phyloP scores from a whole-genome alignment of 2,888 invertebrate species.

The Cerastis rubricosa region DNA sequence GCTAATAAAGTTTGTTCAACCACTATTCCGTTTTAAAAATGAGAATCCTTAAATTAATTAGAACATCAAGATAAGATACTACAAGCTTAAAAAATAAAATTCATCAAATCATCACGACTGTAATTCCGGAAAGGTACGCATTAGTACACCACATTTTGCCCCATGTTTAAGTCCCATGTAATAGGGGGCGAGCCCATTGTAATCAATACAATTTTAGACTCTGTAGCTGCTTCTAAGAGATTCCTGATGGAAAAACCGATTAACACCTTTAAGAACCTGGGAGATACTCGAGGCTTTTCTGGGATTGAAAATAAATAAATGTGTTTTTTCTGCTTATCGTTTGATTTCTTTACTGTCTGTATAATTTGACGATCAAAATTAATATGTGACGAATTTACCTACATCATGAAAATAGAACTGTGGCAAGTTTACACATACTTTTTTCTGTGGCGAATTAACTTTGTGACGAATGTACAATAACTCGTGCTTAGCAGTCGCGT shows the following conservation, averaged over 20 bases:
- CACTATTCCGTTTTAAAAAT: background rate
- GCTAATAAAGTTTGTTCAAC: background rate
- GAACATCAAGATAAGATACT: background rate
- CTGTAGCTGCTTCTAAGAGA: background rate
- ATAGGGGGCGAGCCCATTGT: background rate
- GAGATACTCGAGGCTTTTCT: background rate
- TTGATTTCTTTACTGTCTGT: too few relatives aligned
- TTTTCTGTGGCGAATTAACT: too few relatives aligned
- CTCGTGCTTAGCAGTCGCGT: background rate
- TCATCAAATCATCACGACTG: background rate
- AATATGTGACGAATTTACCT: too few relatives aligned
- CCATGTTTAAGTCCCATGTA: too few relatives aligned
- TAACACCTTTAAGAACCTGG: background rate
- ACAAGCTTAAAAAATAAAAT: constrained; percentile 14
- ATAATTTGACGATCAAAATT: too few relatives aligned
- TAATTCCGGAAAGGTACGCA: background rate
- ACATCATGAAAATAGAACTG: too few relatives aligned
- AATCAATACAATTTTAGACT: background rate
- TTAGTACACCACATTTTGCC: too few relatives aligned
- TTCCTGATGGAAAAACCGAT: background rate
- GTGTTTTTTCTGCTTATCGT: too few relatives aligned
- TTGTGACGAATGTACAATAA: too few relatives aligned
- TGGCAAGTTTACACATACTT: too few relatives aligned
- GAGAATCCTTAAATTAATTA: background rate
- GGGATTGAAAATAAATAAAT: too few relatives aligned